Base-by-base conservation (phyloP, 2,888 invertebrate genomes). In the Antheraea assamensis region DNA sequence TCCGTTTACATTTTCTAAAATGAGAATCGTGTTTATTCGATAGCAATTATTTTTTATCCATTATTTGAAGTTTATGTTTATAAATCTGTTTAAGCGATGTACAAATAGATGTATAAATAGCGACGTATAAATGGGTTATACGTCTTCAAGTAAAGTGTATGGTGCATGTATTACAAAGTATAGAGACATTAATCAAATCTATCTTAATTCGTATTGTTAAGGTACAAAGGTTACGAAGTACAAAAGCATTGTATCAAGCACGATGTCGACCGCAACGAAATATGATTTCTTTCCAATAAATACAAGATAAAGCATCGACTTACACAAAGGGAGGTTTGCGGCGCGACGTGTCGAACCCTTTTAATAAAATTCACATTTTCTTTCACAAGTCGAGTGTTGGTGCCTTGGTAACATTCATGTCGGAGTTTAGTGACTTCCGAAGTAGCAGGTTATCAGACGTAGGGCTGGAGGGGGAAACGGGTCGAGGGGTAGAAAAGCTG, bases 361-460 rank as follows among this genome's bases (percentile, higher is more conserved):
- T 88, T 90, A 92, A 93, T 92, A 92, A 92, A 92, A 92, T 90
- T 91, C 89, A 85, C 89, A 91, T 92, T 92, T 93, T 91, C 92
- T 88, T 89, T 90, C 89, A 87, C 87, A 87, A 90, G 87, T 88
- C 85, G 87, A 85, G 85, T 88, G 88, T 88, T 88, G 87, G 87
- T 87, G 88, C 86, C 86, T 88, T 88, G 87, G 90, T 90, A 92
- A 91, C 92, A 91, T 93, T 92, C 90, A 91, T 90, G 89, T 86
- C 87, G 83, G 90, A 91, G 93, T 93, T 92, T 93, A 93, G 91
- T 92, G 94, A 93, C 94, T 93, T 93, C 93, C 92, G 92, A 93
- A 93, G 94, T 92, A 92, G 93, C 93, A 92, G 93, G 94, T 94
- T 94, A 94, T 94, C 94, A 92, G 92, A 88, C 88, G 87, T 82